These are phyloP conservation scores for Glyptemys insculpta DNA, from an alignment of 2,797 vertebrate species.

Conservation along the genomic window DNA sequence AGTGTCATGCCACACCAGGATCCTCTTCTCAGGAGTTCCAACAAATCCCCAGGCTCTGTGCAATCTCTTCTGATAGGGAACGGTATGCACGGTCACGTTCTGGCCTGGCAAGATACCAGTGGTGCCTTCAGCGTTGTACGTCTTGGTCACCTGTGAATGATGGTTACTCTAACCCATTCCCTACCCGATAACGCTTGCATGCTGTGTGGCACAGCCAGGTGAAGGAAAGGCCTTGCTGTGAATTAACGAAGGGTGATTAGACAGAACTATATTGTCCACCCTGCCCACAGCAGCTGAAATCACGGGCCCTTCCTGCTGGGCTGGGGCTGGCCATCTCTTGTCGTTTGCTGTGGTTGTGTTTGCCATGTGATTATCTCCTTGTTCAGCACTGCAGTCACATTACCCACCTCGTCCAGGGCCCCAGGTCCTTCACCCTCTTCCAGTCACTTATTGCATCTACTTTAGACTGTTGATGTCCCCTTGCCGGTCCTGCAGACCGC, in stretches of 20 bases:
- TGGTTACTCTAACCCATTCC: neutral
- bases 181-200: too few species aligned
- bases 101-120: neutral
- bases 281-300: too few species aligned
- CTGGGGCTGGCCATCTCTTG: too few species aligned
- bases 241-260: neutral
- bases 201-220: neutral
- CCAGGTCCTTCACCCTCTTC: neutral
- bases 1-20: too few species aligned
- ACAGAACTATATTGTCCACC: neutral
- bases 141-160: neutral
- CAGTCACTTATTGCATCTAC: neutral
- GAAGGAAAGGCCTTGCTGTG: neutral
- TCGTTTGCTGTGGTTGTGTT: too few species aligned
- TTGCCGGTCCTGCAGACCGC: too few species aligned
- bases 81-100: neutral
- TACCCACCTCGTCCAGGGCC: neutral
- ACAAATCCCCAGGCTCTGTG: neutral
- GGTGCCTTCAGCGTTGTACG: neutral
- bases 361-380: neutral
- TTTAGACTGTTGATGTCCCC: too few species aligned
- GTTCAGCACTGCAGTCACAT: neutral
- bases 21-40: neutral
- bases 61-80: neutral
- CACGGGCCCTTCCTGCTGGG: too few species aligned